A percentile compares a stretch with the other conserved stretches of the same genome.
Conservation (phyloP, 2,113 vertebrate genomes). For the Dendropsophus ebraccatus region DNA sequence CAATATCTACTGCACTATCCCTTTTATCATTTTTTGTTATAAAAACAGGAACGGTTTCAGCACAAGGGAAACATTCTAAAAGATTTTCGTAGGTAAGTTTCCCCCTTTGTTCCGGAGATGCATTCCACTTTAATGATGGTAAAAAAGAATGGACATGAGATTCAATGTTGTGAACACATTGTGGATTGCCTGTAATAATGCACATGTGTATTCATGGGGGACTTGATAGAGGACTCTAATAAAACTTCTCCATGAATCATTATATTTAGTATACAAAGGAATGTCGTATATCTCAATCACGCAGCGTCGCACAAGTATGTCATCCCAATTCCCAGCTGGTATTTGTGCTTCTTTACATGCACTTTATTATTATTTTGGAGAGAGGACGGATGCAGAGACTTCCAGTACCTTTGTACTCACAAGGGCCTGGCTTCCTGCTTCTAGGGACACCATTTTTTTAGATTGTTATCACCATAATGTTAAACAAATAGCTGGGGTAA, state of each 20-base stretch:
- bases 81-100: neutral
- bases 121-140: neutral
- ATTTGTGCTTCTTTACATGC: conserved; percentile 27
- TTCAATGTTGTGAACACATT: neutral
- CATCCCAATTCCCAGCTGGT: neutral
- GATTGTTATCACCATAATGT: conserved; percentile 73
- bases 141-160: neutral
- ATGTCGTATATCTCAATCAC: neutral
- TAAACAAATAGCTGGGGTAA: conserved; percentile 74
- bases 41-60: too few relatives aligned
- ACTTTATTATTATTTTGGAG: neutral
- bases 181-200: neutral
- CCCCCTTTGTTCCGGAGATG: neutral
- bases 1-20: too few relatives aligned
- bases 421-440: conserved; percentile 73
- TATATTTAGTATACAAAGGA: neutral
- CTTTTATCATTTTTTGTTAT: neutral
- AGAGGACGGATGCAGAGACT: conserved; percentile 45
- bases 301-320: neutral
- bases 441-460: conserved; percentile 65
- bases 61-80: neutral
- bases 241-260: neutral
- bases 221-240: too few relatives aligned
- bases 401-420: conserved; percentile 67
- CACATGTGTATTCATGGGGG: neutral